Conservation (phyloP, 1,140 invertebrate genomes). For the Aphidius gifuensis region DNA sequence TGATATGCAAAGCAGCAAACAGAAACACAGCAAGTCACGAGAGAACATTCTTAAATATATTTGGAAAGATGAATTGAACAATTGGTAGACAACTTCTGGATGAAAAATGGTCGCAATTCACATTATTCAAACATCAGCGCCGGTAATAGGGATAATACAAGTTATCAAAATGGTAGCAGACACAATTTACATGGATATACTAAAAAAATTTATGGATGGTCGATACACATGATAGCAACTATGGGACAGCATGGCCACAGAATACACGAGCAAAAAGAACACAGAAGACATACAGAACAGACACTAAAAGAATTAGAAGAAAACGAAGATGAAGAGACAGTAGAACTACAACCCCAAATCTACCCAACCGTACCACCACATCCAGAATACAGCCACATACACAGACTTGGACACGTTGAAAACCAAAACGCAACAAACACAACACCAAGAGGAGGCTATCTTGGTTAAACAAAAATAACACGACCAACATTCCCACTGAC, state of each 20-base stretch:
- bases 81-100: conserved; percentile 16
- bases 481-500: too few relatives aligned
- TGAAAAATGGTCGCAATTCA: conserved; percentile 18
- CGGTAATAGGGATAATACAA: conserved; percentile 17
- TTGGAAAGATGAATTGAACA: conserved; percentile 19
- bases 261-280: too few relatives aligned
- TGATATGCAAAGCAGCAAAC: conserved; percentile 23
- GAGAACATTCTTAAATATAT: conserved; percentile 3
- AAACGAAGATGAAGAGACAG: too few relatives aligned
- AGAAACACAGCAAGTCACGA: conserved; percentile 2
- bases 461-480: too few relatives aligned
- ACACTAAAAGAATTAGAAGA: too few relatives aligned
- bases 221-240: conserved; percentile 17
- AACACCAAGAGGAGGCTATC: too few relatives aligned
- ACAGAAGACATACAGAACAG: too few relatives aligned
- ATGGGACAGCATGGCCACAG: not conserved
- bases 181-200: conserved; percentile 18
- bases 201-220: conserved; percentile 24
- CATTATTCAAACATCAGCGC: conserved; percentile 9
- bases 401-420: too few relatives aligned
- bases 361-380: too few relatives aligned
- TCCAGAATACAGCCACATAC: too few relatives aligned
- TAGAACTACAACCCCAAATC: too few relatives aligned
- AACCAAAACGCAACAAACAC: too few relatives aligned
- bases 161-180: conserved; percentile 17